Conservation (phyloP, 2,113 vertebrate genomes). For the Urocynchramus pylzowi region DNA sequence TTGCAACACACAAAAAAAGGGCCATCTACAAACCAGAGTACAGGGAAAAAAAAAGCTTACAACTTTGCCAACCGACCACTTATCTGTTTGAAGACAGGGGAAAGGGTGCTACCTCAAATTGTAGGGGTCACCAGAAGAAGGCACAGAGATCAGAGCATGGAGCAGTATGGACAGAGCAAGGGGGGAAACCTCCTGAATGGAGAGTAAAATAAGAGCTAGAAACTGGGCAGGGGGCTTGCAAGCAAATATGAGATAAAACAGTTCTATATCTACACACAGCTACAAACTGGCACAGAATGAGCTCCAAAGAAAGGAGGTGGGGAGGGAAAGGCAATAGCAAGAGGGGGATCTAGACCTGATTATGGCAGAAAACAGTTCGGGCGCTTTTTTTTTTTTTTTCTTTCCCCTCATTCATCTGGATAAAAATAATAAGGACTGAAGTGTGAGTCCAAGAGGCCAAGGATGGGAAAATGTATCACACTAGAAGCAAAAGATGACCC, state of each 20-base stretch:
- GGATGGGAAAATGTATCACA: neutral
- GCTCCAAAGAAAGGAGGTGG: neutral
- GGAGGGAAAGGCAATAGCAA: neutral
- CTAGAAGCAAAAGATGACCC: neutral
- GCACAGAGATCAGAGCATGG: neutral
- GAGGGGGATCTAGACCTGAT: neutral
- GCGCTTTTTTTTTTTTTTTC: accelerated
- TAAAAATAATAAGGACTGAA: neutral
- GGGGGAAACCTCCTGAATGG: neutral
- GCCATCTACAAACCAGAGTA: neutral
- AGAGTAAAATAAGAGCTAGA: neutral
- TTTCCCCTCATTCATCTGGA: neutral
- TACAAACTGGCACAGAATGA: neutral
- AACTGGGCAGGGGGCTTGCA: neutral
- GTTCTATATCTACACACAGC: neutral
- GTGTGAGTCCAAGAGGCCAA: neutral
- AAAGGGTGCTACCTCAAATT: neutral
- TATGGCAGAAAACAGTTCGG: neutral
- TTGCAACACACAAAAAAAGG: neutral
- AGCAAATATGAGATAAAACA: neutral
- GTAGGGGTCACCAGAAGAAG: neutral
- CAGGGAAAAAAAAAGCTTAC: neutral
- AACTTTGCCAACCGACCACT: neutral
- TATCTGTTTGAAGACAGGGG: neutral
- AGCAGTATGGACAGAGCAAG: neutral